These are phyloP conservation scores for Alethe diademata DNA, from an alignment of 2,113 vertebrate species.

Conservation along the genomic window DNA sequence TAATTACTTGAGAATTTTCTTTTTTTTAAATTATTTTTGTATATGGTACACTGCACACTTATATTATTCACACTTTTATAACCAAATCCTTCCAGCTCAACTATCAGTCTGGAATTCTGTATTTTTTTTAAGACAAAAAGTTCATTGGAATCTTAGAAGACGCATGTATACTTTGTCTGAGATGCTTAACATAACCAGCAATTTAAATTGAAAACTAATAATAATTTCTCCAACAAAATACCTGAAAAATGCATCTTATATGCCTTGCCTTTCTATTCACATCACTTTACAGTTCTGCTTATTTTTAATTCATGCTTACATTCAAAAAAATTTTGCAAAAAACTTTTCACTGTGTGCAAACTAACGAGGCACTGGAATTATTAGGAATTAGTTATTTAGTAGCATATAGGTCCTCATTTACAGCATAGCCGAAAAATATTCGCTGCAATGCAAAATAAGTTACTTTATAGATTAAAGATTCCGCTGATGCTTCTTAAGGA, in stretches of 20 bases:
- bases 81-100: background rate
- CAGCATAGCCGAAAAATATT: background rate
- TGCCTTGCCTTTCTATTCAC: background rate
- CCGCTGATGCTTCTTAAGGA: background rate
- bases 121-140: no score
- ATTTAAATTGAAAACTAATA: background rate
- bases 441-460: fast-evolving
- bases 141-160: background rate
- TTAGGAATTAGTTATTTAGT: fast-evolving
- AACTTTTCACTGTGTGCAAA: background rate
- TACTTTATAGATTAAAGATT: background rate
- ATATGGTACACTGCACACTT: background rate
- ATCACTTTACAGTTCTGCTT: background rate
- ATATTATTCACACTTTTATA: background rate
- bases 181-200: background rate
- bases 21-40: background rate
- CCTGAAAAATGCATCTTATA: background rate
- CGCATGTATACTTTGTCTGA: background rate
- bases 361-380: fast-evolving
- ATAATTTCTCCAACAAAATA: background rate
- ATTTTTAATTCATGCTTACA: background rate
- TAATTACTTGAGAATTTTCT: background rate
- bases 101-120: background rate
- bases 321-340: background rate
- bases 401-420: background rate